Percentiles rank a stretch among this genome's conserved stretches.
These are phyloP conservation scores for Paralichthys olivaceus DNA, from an alignment of 2,113 vertebrate species.

Conservation along the genomic window DNA sequence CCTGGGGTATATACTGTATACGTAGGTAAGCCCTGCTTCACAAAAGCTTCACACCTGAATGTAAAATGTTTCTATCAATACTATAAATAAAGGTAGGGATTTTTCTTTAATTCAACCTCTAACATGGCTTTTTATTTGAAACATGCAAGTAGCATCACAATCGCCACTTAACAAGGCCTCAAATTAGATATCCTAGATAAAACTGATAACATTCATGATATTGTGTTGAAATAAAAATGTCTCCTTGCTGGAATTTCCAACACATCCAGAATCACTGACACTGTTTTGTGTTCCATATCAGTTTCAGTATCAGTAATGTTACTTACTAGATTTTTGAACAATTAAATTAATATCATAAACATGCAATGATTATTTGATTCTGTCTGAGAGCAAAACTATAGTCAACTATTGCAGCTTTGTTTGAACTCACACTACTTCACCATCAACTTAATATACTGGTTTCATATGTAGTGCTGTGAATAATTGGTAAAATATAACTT, in stretches of 20 bases:
- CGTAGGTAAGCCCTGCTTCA: not conserved
- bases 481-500: too few species aligned
- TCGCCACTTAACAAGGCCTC: not conserved
- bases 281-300: constrained; percentile 4
- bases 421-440: too few species aligned
- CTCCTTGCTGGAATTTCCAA: not conserved
- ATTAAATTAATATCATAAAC: too few species aligned
- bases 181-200: too few species aligned
- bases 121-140: not conserved
- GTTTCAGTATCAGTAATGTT: not conserved
- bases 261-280: not conserved
- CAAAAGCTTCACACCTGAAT: constrained; percentile 35
- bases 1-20: constrained; percentile 11
- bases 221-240: too few species aligned
- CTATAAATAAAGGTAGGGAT: not conserved
- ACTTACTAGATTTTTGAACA: too few species aligned
- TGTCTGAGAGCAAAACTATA: too few species aligned
- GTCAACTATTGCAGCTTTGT: too few species aligned
- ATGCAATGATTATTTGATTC: too few species aligned
- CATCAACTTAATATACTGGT: too few species aligned
- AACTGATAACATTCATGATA: not conserved
- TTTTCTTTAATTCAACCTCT: not conserved
- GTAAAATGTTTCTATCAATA: not conserved
- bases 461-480: too few species aligned
- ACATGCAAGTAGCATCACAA: not conserved